Percentiles rank a stretch among this genome's conserved stretches.
phyloP scores from a whole-genome alignment of 2,113 vertebrate species.

The Oncorhynchus tshawytscha region DNA sequence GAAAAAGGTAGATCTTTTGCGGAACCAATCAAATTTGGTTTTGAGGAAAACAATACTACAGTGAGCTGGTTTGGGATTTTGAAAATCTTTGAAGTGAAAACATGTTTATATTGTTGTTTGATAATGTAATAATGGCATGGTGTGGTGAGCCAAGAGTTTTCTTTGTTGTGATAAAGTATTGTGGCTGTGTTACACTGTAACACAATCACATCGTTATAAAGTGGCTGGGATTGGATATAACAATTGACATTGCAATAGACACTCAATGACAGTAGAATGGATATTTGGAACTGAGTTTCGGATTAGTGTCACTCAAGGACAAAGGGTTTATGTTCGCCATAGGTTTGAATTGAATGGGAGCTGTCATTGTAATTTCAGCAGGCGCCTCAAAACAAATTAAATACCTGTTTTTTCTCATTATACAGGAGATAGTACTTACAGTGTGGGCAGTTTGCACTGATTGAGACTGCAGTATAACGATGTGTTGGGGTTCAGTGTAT shows the following conservation, averaged over 20 bases:
- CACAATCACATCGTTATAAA: conserved; percentile 45
- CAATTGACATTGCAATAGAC: conserved; percentile 31
- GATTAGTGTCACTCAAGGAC: conserved; percentile 23
- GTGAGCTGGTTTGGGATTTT: no score
- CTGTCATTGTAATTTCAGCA: neutral
- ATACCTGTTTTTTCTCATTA: neutral
- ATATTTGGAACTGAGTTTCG: conserved; percentile 5
- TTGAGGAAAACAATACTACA: neutral
- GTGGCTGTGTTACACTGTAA: conserved; percentile 25
- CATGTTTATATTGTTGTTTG: conserved; percentile 31
- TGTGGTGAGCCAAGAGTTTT: conserved; percentile 32
- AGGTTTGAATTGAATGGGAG: conserved; percentile 26
- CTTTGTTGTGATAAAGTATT: conserved; percentile 54
- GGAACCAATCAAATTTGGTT: neutral
- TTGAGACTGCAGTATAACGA: neutral
- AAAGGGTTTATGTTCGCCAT: conserved; percentile 28
- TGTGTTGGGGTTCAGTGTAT: neutral
- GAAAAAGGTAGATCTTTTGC: neutral
- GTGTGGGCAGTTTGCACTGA: no score
- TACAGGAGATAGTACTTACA: neutral
- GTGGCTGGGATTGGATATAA: conserved; percentile 48
- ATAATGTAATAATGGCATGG: conserved; percentile 39
- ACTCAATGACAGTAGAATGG: conserved; percentile 14
- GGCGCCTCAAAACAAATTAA: neutral
- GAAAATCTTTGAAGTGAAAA: neutral